Conservation (phyloP, 2,113 vertebrate genomes). For the Cynopterus brachyotis region DNA sequence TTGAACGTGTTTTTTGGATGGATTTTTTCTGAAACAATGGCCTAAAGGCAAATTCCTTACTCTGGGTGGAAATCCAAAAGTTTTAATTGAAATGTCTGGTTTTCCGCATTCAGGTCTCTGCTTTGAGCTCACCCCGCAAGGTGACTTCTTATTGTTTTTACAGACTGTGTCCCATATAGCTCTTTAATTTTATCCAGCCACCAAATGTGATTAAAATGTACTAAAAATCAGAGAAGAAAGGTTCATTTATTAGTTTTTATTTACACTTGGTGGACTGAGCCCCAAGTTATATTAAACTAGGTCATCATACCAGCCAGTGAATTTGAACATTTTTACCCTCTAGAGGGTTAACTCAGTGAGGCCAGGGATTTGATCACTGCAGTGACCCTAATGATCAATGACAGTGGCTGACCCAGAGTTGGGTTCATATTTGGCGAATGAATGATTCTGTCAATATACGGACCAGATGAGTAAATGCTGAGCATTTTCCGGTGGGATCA, state of each 20-base stretch:
- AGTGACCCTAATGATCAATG: neutral
- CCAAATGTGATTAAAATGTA: neutral
- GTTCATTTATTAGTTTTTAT: neutral
- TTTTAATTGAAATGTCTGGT: neutral
- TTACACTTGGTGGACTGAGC: neutral
- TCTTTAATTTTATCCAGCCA: neutral
- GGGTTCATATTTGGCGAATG: neutral
- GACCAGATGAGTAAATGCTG: neutral
- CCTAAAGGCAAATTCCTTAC: neutral
- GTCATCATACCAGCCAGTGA: neutral
- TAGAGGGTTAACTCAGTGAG: neutral
- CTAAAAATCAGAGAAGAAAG: neutral
- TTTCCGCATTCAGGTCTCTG: neutral
- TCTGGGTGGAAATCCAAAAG: neutral
- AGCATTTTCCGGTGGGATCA: neutral
- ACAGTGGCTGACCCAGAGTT: neutral
- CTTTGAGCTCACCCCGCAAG: neutral
- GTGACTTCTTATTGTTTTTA: neutral
- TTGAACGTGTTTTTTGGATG: neutral
- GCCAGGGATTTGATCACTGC: neutral
- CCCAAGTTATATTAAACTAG: neutral
- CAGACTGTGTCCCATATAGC: accelerated
- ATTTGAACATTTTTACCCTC: accelerated
- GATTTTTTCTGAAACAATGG: neutral
- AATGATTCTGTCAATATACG: accelerated